Conservation (phyloP, 2,888 invertebrate genomes). For the Rutpela maculata region DNA sequence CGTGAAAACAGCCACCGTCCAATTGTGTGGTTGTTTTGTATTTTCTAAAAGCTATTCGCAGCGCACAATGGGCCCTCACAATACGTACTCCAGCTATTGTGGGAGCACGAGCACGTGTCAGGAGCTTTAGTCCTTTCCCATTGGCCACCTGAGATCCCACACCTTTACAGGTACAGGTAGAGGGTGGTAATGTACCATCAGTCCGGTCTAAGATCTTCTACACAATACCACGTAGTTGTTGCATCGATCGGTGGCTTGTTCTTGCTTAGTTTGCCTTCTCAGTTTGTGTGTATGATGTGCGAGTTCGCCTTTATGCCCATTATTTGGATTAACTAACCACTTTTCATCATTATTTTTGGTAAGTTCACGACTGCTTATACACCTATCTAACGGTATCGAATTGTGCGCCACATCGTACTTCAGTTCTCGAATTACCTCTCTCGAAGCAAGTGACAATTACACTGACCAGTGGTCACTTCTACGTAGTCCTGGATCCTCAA, state of each 20-base stretch:
- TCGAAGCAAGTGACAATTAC: background rate
- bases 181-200: constrained; percentile 60
- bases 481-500: background rate
- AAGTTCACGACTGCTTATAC: constrained; percentile 1
- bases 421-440: background rate
- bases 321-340: constrained; percentile 37
- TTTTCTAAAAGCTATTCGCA: constrained; percentile 39
- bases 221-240: constrained; percentile 48
- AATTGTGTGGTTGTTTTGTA: constrained; percentile 49
- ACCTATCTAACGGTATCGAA: background rate
- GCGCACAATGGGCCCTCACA: constrained; percentile 51
- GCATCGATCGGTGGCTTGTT: constrained; percentile 21
- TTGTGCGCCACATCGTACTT: background rate
- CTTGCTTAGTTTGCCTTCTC: constrained; percentile 23
- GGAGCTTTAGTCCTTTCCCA: constrained; percentile 46
- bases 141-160: constrained; percentile 62
- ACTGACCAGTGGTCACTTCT: background rate
- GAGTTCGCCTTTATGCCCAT: constrained; percentile 7
- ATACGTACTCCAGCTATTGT: constrained; percentile 54
- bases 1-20: constrained; percentile 41
- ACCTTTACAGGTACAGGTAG: constrained; percentile 62
- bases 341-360: constrained; percentile 11
- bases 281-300: constrained; percentile 25
- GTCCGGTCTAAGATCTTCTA: constrained; percentile 52
- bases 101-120: constrained; percentile 59